phyloP scores from a whole-genome alignment of 2,113 vertebrate species.

The Anseranas semipalmata region DNA sequence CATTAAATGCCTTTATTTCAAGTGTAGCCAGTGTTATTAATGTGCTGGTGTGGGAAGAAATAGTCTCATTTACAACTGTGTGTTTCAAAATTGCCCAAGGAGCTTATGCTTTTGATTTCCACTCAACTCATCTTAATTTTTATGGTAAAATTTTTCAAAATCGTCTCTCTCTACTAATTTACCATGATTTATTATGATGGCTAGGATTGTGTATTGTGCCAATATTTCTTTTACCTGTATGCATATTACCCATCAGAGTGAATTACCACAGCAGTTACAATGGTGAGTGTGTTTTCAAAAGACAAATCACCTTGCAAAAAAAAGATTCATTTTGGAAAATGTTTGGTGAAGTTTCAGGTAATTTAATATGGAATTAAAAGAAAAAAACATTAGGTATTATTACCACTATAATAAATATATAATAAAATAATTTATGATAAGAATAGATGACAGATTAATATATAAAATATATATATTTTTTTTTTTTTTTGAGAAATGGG shows the following conservation, averaged over 20 bases:
- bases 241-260: background rate
- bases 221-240: background rate
- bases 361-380: background rate
- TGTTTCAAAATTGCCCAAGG: slow-evolving; percentile 75
- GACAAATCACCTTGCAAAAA: background rate
- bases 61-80: slow-evolving; percentile 59
- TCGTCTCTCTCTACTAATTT: background rate
- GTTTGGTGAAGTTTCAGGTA: background rate
- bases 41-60: slow-evolving; percentile 78
- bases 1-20: slow-evolving; percentile 81
- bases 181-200: background rate
- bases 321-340: background rate
- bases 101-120: slow-evolving; percentile 81
- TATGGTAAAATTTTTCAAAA: slow-evolving; percentile 65
- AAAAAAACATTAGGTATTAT: background rate
- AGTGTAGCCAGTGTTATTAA: slow-evolving; percentile 75
- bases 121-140: slow-evolving; percentile 82
- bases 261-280: background rate
- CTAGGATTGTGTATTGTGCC: background rate
- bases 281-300: background rate
- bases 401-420: background rate
- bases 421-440: no score
- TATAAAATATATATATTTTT: no score
- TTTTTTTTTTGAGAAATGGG: background rate
- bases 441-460: no score